phyloP scores from a whole-genome alignment of 2,113 vertebrate species.

The Ptilorrhoa leucosticta region DNA sequence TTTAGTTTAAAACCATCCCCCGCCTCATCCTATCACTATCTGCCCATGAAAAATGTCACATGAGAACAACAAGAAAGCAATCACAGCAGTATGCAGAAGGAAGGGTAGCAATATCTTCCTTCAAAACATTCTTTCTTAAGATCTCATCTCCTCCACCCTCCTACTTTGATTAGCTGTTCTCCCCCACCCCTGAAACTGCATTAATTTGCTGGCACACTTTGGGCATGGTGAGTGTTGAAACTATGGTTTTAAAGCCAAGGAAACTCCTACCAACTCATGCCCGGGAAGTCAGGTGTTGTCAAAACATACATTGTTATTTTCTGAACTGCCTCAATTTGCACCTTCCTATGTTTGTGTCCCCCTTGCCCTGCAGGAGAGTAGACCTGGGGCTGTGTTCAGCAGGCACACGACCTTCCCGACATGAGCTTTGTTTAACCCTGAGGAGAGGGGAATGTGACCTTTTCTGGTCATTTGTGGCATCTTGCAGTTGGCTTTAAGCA shows the following conservation, averaged over 20 bases:
- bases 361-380: neutral
- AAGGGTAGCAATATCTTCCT: neutral
- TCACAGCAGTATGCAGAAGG: neutral
- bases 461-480: neutral
- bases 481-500: neutral
- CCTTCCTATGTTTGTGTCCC: neutral
- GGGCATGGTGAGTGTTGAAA: neutral
- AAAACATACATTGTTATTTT: conserved; percentile 12
- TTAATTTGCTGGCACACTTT: neutral
- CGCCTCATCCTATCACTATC: neutral
- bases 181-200: neutral
- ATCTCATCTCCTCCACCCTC: neutral
- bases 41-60: accelerated
- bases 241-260: neutral
- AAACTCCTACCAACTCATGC: neutral
- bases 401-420: neutral
- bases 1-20: neutral
- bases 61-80: neutral
- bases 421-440: neutral
- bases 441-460: neutral
- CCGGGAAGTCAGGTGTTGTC: neutral
- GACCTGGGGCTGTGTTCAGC: neutral
- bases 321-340: neutral
- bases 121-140: neutral
- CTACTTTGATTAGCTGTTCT: neutral